Base-by-base conservation (phyloP, 2,888 invertebrate genomes). In the Helobdella robusta region DNA sequence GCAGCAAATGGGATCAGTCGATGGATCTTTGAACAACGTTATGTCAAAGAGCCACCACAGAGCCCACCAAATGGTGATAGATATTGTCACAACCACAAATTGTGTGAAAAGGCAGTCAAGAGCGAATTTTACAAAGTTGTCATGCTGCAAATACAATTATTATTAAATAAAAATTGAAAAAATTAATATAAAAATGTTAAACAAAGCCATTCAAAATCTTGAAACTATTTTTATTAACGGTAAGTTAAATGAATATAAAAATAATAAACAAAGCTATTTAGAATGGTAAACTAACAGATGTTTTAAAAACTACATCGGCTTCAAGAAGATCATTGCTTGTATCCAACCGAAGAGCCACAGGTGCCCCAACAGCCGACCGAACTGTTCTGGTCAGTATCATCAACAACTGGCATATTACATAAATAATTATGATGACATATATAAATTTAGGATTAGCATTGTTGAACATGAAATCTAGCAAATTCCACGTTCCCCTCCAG, bases 401-500 rank as follows among this genome's bases (percentile, higher is more conserved):
- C 5, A 71, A 23, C 4, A 66, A 34, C 61, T 69, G 67, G 34
- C 67, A 67, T 8, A 71, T 54, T 8, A 25, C 48, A 34, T 68
- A 67, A 15, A 69, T 52, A 50, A 67, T 44, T 8, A 70, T 11
- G 25, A 62, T 50, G 32, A 62, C 35, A n/a, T 62, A 48, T 11
- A 18, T 5, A 44, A 62, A 62, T n/a, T 8, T 11, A 48, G 62
- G 50, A 35, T 48, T 44, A n/a, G 48, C 48, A 0, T 68, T 65
- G 54, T 69, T 69, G 46, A 70, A 65, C 62, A 72, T 71, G 25
- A 66, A 25, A 59, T 72, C 72, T 23, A 70, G 50, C 59, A 71
- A 59, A 36, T 72, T 68, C 72, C 72, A 72, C 6, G 68, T 34
- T 1, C 72, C 72, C 30, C 72, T 62, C 72, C 72, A 72, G 64